Conservation (phyloP, 2,888 invertebrate genomes). For the Agrochola lychnidis region DNA sequence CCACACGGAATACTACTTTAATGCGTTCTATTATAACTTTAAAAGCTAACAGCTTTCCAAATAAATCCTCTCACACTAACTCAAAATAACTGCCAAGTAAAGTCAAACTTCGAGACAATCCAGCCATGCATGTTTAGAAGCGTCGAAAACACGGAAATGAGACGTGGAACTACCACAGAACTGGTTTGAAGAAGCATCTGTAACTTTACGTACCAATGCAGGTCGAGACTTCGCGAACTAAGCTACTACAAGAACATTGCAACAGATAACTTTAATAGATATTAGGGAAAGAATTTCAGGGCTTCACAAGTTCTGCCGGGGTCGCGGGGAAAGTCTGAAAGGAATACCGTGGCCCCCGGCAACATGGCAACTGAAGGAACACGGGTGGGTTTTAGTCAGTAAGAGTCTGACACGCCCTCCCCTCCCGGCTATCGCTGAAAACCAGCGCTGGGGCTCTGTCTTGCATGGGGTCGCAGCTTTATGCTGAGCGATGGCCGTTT, state of each 20-base stretch:
- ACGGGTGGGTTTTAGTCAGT: too few relatives aligned
- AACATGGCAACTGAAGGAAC: too few relatives aligned
- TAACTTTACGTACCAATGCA: background rate
- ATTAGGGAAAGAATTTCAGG: too few relatives aligned
- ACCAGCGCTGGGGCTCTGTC: too few relatives aligned
- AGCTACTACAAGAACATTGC: constrained; percentile 1
- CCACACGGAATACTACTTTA: background rate
- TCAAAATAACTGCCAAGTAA: background rate
- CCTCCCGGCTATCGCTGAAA: too few relatives aligned
- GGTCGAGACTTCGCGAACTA: constrained; percentile 6
- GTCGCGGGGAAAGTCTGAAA: too few relatives aligned
- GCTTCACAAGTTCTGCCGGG: too few relatives aligned
- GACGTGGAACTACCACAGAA: constrained; percentile 20
- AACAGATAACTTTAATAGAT: constrained; percentile 22
- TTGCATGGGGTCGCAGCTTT: too few relatives aligned
- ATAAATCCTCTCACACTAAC: background rate
- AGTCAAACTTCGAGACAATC: constrained; percentile 5
- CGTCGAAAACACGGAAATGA: constrained; percentile 50
- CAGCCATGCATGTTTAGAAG: background rate
- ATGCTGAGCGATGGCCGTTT: too few relatives aligned
- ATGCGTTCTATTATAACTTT: background rate
- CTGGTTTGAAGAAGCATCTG: constrained; percentile 11
- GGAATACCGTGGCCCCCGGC: too few relatives aligned
- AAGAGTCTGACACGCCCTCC: too few relatives aligned
- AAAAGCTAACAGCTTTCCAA: background rate